Base-by-base conservation (phyloP, 2,888 invertebrate genomes). In the Corbicula japonica region DNA sequence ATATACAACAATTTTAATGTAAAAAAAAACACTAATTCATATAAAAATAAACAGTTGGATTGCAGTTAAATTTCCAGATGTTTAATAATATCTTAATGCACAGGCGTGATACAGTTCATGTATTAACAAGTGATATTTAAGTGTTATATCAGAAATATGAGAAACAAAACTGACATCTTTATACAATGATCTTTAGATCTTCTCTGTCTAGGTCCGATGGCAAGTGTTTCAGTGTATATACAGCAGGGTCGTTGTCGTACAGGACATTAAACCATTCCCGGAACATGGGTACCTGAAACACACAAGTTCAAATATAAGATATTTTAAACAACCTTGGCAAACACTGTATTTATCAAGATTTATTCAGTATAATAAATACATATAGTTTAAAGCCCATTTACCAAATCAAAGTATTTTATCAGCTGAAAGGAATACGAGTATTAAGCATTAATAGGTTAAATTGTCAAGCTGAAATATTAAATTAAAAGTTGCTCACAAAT, bases 221-320 rank as follows among this genome's bases (percentile, higher is more conserved):
- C 41, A 41, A 41, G 41, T 41, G 41, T 41, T 41, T 41, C 12
- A 41, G 41, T 41, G 41, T 41, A 41, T 41, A 41, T 15, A 41
- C 41, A 18, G 41, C 41, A 41, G 41, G 41, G 41, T 41, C 41
- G 41, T 41, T 41, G 41, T 41, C 41, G 41, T 41, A 41, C 41
- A 41, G 15, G 41, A 41, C 41, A 41, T 41, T 41, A 41, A 41
- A 41, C 41, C 41, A 41, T 41, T 41, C 41, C 41, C 41, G 41
- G 41, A 41, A 41, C 41, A 10, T 12, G 41, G 41, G 41, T 41
- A 41, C 41, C 41, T 41, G 41, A 41, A 41, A 41, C 41, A 41
- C 41, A 41, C 41, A 41, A 41, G 41, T 41, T 41, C 41, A 41
- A 41, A 41, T 41, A 41, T 41, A 41, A 41, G 41, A 41, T 41